Percentiles rank a stretch among this genome's conserved stretches.
Evolutionary conservation across 2,113 vertebrate genomes (phyloP).

Genomic region (Stigmatopora argus): DNA sequence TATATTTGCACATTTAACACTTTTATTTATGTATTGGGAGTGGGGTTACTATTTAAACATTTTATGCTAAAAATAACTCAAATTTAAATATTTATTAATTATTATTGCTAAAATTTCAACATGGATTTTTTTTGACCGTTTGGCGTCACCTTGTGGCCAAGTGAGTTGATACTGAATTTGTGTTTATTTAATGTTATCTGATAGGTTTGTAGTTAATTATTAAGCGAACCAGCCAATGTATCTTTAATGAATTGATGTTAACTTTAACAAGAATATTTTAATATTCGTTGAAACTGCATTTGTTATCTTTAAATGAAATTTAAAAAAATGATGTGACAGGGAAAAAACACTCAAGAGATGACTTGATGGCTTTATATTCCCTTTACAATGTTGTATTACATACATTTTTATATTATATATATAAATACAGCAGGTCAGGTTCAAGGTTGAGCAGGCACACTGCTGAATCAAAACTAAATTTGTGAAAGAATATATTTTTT

Average conservation of each 20-base stretch:
- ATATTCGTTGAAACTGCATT: too few species aligned
- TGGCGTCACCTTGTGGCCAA: neutral
- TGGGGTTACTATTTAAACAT: too few species aligned
- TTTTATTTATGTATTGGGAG: too few species aligned
- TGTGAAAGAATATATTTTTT: slow-evolving; percentile 11
- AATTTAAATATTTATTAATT: neutral
- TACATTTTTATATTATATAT: slow-evolving; percentile 8
- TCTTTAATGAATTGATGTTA: too few species aligned
- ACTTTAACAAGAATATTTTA: too few species aligned
- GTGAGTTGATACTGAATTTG: too few species aligned
- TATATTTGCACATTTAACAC: too few species aligned
- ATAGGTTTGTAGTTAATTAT: neutral
- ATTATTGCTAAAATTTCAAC: neutral
- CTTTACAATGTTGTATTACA: slow-evolving; percentile 36
- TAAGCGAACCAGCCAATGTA: too few species aligned
- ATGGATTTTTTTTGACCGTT: neutral
- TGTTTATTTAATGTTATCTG: neutral
- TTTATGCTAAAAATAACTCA: neutral
- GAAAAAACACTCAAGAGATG: slow-evolving; percentile 28
- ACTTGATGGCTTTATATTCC: slow-evolving; percentile 68
- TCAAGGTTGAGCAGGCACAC: neutral
- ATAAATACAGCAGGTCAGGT: slow-evolving; percentile 11
- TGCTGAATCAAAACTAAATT: slow-evolving; percentile 29
- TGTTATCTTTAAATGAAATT: too few species aligned
- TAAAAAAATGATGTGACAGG: neutral